Conservation (phyloP, 1,140 invertebrate genomes). For the Meloidogyne chitwoodi region DNA sequence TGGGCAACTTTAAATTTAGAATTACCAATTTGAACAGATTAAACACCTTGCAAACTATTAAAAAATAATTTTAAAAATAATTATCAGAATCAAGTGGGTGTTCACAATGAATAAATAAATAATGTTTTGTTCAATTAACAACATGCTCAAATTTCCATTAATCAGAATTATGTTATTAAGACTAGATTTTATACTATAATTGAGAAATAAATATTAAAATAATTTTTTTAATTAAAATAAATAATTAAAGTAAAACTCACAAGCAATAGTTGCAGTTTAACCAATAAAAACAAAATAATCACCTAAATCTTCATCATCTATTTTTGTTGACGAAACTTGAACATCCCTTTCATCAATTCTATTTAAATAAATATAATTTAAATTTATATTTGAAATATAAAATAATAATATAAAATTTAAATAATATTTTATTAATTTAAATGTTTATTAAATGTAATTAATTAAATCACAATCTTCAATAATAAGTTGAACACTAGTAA, state of each 20-base stretch:
- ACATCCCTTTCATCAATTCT: conserved; percentile 54
- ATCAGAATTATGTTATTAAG: background rate
- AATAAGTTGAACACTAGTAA: conserved; percentile 46
- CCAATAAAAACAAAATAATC: conserved; percentile 55
- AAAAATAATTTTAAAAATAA: background rate
- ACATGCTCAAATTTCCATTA: conserved; percentile 53
- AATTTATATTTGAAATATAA: too few species aligned
- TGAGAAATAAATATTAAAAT: background rate
- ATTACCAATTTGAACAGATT: conserved; percentile 51
- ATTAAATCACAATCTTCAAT: too few species aligned
- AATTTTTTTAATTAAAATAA: background rate
- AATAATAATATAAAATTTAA: background rate
- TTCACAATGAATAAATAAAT: conserved; percentile 56
- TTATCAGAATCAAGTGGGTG: conserved; percentile 41
- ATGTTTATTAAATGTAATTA: too few species aligned
- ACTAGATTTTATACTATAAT: too few species aligned
- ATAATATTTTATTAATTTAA: too few species aligned
- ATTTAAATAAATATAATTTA: conserved; percentile 42
- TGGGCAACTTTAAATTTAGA: conserved; percentile 55
- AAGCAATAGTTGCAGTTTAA: conserved; percentile 56
- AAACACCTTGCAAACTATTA: conserved; percentile 33
- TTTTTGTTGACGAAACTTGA: conserved; percentile 46
- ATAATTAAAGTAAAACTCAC: conserved; percentile 35
- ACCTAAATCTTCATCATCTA: conserved; percentile 52
- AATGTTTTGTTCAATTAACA: conserved; percentile 51